phyloP scores from a whole-genome alignment of 2,113 vertebrate genomes.

The Bubalus kerabau region DNA sequence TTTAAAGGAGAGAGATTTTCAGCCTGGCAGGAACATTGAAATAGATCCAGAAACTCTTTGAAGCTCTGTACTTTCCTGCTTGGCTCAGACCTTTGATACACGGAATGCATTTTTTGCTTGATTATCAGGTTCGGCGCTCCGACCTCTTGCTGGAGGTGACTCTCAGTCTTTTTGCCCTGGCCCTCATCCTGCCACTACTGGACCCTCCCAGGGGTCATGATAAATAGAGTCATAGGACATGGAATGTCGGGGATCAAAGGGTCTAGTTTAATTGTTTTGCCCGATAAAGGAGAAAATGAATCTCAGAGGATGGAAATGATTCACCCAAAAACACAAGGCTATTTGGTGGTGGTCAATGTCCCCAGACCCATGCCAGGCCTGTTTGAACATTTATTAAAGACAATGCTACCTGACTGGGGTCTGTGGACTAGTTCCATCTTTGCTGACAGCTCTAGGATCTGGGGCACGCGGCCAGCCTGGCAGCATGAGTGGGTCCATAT shows the following conservation, averaged over 20 bases:
- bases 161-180: background rate
- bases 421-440: background rate
- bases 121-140: background rate
- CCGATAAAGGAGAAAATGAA: background rate
- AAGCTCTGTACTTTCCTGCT: background rate
- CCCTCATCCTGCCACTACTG: background rate
- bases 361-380: background rate
- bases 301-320: background rate
- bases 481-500: background rate
- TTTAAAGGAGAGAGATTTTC: conserved; percentile 11
- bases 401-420: background rate
- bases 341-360: background rate
- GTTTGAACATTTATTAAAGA: too few relatives aligned
- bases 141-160: background rate
- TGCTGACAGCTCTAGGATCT: background rate
- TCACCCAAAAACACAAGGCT: background rate
- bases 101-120: background rate
- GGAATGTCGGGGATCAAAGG: background rate
- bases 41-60: background rate
- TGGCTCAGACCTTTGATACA: background rate
- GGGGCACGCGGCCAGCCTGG: background rate
- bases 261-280: background rate
- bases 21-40: background rate
- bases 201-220: background rate
- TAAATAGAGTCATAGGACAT: background rate